Conservation (phyloP, 2,888 invertebrate species). For the Scaptodrosophila latifasciaeformis region DNA sequence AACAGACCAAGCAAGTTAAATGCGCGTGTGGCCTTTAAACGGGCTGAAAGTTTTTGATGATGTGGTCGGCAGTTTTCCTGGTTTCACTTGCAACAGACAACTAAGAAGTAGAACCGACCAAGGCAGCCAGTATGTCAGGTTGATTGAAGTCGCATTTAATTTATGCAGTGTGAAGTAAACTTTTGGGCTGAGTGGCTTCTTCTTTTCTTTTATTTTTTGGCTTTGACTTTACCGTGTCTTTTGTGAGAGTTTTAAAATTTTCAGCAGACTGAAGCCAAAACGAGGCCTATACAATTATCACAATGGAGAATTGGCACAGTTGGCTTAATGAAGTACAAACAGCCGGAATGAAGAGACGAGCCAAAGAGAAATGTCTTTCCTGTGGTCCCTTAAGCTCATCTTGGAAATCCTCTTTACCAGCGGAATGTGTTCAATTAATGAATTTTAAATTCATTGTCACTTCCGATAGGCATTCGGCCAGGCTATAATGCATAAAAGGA, state of each 20-base stretch:
- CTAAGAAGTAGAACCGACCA: conserved; percentile 16
- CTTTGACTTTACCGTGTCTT: no score
- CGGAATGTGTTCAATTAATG: conserved; percentile 56
- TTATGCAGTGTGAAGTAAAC: conserved; percentile 53
- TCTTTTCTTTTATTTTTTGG: no score
- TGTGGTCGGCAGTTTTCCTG: conserved; percentile 33
- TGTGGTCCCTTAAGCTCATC: background rate
- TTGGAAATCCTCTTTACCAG: background rate
- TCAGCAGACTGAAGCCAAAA: conserved; percentile 12
- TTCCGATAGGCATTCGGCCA: conserved; percentile 31
- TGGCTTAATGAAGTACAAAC: conserved; percentile 21
- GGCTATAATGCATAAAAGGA: background rate
- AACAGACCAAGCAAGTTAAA: conserved; percentile 10
- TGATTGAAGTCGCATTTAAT: conserved; percentile 51
- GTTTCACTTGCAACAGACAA: conserved; percentile 3
- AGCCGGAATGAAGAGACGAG: background rate
- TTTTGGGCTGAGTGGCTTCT: conserved; percentile 10
- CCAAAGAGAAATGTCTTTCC: background rate
- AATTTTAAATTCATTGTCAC: conserved; percentile 59
- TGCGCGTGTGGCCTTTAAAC: conserved; percentile 26
- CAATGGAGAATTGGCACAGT: background rate
- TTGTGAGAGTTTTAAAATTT: conserved; percentile 27
- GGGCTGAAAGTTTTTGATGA: conserved; percentile 47
- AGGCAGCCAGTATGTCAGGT: background rate
- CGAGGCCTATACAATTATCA: conserved; percentile 21